Evolutionary conservation across 2,888 invertebrate genomes (phyloP).

Genomic region (Rotaria sp.): DNA sequence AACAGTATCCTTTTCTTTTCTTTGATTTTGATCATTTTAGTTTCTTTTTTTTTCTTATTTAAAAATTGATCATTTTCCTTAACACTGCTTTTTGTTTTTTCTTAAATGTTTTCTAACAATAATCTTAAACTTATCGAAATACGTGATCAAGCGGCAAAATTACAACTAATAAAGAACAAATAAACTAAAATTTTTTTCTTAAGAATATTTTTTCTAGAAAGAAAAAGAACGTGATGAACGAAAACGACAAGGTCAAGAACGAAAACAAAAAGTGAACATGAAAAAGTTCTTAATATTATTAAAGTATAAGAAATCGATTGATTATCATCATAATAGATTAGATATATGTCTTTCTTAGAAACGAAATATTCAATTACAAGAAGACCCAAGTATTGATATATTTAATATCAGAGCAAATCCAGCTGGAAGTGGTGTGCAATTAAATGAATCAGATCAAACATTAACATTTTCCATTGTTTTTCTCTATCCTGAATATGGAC

Average conservation of each 20-base stretch:
- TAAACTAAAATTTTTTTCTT: neutral
- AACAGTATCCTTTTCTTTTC: slow-evolving; percentile 50
- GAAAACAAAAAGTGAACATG: slow-evolving; percentile 46
- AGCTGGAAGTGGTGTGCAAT: slow-evolving; percentile 45
- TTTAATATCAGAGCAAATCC: neutral
- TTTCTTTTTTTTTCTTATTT: too few species aligned
- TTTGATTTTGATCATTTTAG: slow-evolving; percentile 30
- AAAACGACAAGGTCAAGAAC: slow-evolving; percentile 46
- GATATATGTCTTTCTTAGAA: neutral
- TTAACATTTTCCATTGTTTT: slow-evolving; percentile 80
- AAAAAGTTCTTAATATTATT: slow-evolving; percentile 46
- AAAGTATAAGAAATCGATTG: slow-evolving; percentile 43
- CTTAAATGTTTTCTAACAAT: slow-evolving; percentile 55
- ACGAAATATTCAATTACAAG: neutral
- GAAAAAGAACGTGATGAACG: slow-evolving; percentile 47
- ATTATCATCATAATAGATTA: too few species aligned
- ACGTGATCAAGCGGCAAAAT: slow-evolving; percentile 59
- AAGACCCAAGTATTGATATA: slow-evolving; percentile 4
- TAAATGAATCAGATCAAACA: slow-evolving; percentile 56
- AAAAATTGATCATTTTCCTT: too few species aligned
- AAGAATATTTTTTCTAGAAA: slow-evolving; percentile 45
- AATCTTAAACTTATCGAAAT: slow-evolving; percentile 61
- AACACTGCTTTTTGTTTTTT: slow-evolving; percentile 29
- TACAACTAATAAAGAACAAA: slow-evolving; percentile 53
- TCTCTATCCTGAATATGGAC: slow-evolving; percentile 76